Conservation (phyloP, 2,888 invertebrate species). For the Trilocha varians region DNA sequence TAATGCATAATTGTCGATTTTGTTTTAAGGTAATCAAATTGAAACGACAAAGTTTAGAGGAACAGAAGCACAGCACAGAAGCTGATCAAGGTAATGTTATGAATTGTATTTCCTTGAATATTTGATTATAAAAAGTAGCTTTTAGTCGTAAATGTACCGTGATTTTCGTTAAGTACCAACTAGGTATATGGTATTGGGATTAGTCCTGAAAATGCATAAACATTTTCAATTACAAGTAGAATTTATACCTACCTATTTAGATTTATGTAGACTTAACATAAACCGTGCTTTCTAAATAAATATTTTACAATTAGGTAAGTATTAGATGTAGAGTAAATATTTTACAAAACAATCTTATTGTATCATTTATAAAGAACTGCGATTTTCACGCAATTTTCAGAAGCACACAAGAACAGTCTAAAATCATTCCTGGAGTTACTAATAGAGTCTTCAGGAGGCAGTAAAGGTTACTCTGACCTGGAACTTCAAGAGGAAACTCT, state of each 20-base stretch:
- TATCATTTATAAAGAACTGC: no score
- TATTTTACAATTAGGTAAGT: no score
- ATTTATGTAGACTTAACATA: not conserved
- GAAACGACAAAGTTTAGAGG: constrained; percentile 18
- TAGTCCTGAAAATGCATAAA: no score
- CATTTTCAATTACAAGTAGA: not conserved
- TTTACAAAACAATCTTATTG: no score
- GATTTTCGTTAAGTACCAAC: no score
- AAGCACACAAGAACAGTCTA: constrained; percentile 3
- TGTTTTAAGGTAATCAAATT: constrained; percentile 18
- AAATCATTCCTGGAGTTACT: constrained; percentile 32
- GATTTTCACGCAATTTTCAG: not conserved
- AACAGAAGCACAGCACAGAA: constrained; percentile 10
- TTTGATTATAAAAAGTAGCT: no score
- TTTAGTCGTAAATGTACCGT: no score
- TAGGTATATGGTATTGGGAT: no score
- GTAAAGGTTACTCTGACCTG: constrained; percentile 19
- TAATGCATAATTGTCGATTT: not conserved
- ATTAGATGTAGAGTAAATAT: no score
- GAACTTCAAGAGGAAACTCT: constrained; percentile 33
- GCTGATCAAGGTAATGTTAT: constrained; percentile 10
- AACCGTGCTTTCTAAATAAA: no score
- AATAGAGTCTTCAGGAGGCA: constrained; percentile 21
- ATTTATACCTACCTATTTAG: not conserved
- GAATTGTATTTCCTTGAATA: not conserved